Percentiles rank a stretch among this genome's conserved stretches.
phyloP scores from a whole-genome alignment of 2,888 invertebrate species.

The Caenorhabditis macrosperma region DNA sequence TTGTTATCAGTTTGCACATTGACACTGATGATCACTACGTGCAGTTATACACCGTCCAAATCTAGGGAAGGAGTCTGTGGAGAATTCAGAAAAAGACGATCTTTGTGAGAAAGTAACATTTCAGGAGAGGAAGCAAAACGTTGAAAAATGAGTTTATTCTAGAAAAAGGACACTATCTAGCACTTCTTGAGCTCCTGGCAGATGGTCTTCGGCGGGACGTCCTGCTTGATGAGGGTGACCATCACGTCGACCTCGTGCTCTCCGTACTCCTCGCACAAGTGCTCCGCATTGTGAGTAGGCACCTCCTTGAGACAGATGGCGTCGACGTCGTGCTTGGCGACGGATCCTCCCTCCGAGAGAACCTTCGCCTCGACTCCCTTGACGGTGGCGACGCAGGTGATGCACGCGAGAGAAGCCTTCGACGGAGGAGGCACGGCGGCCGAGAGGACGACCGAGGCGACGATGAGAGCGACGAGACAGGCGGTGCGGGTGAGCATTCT shows the following conservation, averaged over 20 bases:
- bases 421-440: conserved; percentile 42
- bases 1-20: too few species aligned
- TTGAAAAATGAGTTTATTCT: not conserved
- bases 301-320: conserved; percentile 50
- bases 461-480: conserved; percentile 21
- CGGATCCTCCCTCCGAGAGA: conserved; percentile 27
- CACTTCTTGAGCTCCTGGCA: conserved; percentile 56
- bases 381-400: conserved; percentile 57
- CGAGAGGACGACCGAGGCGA: conserved; percentile 15
- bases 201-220: conserved; percentile 56
- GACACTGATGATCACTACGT: not conserved
- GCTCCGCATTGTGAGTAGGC: conserved; percentile 46
- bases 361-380: conserved; percentile 51
- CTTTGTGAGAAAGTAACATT: not conserved
- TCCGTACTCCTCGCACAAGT: conserved; percentile 53
- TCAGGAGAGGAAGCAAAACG: not conserved
- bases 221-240: conserved; percentile 40
- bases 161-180: conserved; percentile 2
- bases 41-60: not conserved
- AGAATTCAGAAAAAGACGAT: not conserved
- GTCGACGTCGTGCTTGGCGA: conserved; percentile 48
- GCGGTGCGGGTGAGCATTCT: conserved; percentile 31
- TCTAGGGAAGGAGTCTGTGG: not conserved
- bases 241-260: conserved; percentile 51
- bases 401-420: conserved; percentile 48